Percentiles rank a stretch among this genome's conserved stretches.
Evolutionary conservation across 2,888 invertebrate species (phyloP).

Genomic region (Rhagonycha lutea): DNA sequence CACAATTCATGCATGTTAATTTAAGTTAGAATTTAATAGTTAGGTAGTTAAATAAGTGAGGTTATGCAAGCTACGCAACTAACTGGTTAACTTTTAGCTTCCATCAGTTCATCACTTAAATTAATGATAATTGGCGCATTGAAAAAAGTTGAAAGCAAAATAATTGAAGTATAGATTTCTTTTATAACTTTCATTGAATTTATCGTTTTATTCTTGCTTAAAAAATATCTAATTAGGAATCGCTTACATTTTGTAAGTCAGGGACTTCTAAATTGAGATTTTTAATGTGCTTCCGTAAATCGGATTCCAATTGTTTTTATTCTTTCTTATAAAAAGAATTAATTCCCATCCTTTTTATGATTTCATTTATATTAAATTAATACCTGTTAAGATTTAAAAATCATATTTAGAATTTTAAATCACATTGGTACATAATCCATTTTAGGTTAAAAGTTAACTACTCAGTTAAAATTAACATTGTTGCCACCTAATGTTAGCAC

Average conservation of each 20-base stretch:
- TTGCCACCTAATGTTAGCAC: too few relatives aligned
- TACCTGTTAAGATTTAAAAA: too few relatives aligned
- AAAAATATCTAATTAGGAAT: not conserved
- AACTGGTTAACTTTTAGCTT: not conserved
- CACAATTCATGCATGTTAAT: too few relatives aligned
- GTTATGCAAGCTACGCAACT: not conserved
- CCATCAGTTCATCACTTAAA: not conserved
- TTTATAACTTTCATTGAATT: not conserved
- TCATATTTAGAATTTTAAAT: too few relatives aligned
- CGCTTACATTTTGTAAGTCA: too few relatives aligned
- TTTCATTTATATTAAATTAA: too few relatives aligned
- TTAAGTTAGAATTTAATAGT: too few relatives aligned
- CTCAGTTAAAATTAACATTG: not conserved
- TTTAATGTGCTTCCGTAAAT: not conserved
- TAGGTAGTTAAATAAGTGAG: not conserved
- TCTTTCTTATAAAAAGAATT: not conserved
- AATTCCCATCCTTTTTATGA: not conserved
- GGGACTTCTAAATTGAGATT: not conserved
- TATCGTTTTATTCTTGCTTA: not conserved
- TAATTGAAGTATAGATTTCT: too few relatives aligned
- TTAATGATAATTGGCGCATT: not conserved
- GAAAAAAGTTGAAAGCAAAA: not conserved
- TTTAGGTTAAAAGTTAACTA: not conserved
- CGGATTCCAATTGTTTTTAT: not conserved
- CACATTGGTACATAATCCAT: not conserved